A percentile compares a stretch with the other conserved stretches of the same genome.
Evolutionary conservation across 2,113 vertebrate genomes (phyloP).

Genomic region (Zapus hudsonius): DNA sequence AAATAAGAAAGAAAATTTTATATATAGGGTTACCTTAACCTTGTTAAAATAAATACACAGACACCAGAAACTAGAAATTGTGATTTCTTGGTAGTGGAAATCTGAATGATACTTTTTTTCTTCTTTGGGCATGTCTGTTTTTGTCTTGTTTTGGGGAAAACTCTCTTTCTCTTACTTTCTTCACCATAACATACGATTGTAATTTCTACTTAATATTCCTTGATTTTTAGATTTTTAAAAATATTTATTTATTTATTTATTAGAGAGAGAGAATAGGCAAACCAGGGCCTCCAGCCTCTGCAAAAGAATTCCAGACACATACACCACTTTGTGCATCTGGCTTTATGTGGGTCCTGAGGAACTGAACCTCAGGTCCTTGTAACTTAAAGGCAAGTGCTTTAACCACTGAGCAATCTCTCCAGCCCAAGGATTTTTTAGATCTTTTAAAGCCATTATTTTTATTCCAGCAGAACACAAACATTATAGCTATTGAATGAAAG

Average conservation of each 20-base stretch:
- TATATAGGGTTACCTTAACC: conserved; percentile 16
- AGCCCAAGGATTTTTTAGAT: conserved; percentile 4
- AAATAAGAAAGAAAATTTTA: conserved; percentile 37
- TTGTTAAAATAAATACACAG: background rate
- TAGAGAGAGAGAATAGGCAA: too few relatives aligned
- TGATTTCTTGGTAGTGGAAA: conserved; percentile 12
- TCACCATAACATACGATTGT: background rate
- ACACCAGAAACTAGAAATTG: background rate
- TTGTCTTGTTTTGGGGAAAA: background rate
- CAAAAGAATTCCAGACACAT: too few relatives aligned
- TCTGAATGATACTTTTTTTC: background rate
- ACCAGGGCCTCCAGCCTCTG: too few relatives aligned
- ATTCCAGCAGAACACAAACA: background rate
- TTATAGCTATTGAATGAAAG: background rate
- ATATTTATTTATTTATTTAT: too few relatives aligned
- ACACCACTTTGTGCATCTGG: too few relatives aligned
- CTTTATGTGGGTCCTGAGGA: too few relatives aligned
- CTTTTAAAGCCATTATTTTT: conserved; percentile 25
- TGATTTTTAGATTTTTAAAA: too few relatives aligned
- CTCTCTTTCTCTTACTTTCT: conserved; percentile 26
- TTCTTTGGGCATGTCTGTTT: conserved; percentile 1
- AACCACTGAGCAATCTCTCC: too few relatives aligned
- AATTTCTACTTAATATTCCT: conserved; percentile 40
- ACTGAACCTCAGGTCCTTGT: too few relatives aligned
- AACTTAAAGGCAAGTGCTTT: too few relatives aligned